A percentile compares a stretch with the other conserved stretches of the same genome.
Conservation (phyloP, 2,888 invertebrate species). For the Agriopis marginaria region DNA sequence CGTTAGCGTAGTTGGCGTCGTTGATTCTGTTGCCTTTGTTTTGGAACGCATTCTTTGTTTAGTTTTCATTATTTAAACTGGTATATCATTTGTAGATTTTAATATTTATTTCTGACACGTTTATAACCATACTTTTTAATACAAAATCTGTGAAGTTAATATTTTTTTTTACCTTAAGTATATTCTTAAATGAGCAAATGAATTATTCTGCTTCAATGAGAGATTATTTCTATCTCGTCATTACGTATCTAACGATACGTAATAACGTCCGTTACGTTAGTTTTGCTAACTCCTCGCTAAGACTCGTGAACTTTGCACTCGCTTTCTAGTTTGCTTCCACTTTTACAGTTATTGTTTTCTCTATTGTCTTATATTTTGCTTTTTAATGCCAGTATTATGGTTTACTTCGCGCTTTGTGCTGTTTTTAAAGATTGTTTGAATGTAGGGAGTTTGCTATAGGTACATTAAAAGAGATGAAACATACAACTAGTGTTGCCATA, state of each 20-base stretch:
- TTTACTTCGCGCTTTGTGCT: conserved; percentile 25
- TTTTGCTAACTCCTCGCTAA: conserved; percentile 57
- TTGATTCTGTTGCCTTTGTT: too few relatives aligned
- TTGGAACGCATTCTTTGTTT: too few relatives aligned
- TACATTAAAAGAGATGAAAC: too few relatives aligned
- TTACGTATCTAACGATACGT: conserved; percentile 31
- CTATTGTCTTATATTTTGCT: conserved; percentile 54
- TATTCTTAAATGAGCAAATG: background rate
- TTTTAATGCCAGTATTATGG: conserved; percentile 52
- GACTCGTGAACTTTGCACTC: conserved; percentile 63
- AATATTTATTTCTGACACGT: too few relatives aligned
- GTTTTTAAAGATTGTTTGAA: conserved; percentile 7
- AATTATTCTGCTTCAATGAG: background rate
- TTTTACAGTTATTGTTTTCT: conserved; percentile 55
- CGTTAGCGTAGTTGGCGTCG: too few relatives aligned
- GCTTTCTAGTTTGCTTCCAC: conserved; percentile 57
- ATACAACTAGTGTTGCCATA: too few relatives aligned
- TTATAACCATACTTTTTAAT: too few relatives aligned
- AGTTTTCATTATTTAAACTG: too few relatives aligned
- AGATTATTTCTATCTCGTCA: conserved; percentile 1
- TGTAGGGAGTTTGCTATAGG: background rate
- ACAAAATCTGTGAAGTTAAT: too few relatives aligned
- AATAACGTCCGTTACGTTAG: conserved; percentile 58
- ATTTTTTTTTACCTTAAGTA: too few relatives aligned
- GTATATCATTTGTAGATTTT: too few relatives aligned